Percentiles rank a stretch among this genome's conserved stretches.
phyloP scores from a whole-genome alignment of 2,113 vertebrate species.

The Proterorhinus semilunaris region DNA sequence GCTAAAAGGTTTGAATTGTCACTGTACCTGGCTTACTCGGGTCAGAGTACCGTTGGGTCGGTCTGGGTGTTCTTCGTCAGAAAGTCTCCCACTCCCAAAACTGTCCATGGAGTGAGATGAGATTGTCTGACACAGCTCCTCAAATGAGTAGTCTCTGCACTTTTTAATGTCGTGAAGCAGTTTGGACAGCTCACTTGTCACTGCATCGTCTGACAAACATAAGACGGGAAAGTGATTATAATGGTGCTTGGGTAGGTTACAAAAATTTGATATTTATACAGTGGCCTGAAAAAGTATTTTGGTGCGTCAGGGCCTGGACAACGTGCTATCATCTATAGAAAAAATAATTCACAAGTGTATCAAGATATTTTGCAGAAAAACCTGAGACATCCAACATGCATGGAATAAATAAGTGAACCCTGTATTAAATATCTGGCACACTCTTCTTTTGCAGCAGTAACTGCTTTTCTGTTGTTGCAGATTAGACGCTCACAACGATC shows the following conservation, averaged over 20 bases:
- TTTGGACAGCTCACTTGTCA: slow-evolving; percentile 93
- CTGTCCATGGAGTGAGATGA: slow-evolving; percentile 95
- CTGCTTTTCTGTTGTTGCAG: too few relatives aligned
- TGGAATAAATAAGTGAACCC: too few relatives aligned
- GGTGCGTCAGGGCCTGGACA: too few relatives aligned
- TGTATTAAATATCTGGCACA: too few relatives aligned
- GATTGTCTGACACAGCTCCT: slow-evolving; percentile 93
- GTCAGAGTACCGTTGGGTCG: slow-evolving; percentile 85
- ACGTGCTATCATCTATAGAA: too few relatives aligned
- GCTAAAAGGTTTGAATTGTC: too few relatives aligned
- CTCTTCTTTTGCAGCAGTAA: too few relatives aligned
- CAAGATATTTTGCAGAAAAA: too few relatives aligned
- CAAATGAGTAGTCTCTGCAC: slow-evolving; percentile 95
- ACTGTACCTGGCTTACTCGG: slow-evolving; percentile 66
- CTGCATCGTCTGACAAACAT: slow-evolving; percentile 82
- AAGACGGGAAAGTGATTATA: neutral
- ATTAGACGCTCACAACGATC: too few relatives aligned
- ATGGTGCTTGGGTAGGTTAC: neutral
- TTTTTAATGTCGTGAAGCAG: slow-evolving; percentile 95
- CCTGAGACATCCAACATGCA: too few relatives aligned
- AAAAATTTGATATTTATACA: neutral
- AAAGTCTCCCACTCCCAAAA: slow-evolving; percentile 84
- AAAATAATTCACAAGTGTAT: too few relatives aligned
- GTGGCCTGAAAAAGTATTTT: too few relatives aligned
- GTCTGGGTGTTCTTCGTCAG: slow-evolving; percentile 87